Percentiles rank a stretch among this genome's conserved stretches.
Evolutionary conservation across 1,140 invertebrate genomes (phyloP).

Genomic region (Zelostemma sp.): DNA sequence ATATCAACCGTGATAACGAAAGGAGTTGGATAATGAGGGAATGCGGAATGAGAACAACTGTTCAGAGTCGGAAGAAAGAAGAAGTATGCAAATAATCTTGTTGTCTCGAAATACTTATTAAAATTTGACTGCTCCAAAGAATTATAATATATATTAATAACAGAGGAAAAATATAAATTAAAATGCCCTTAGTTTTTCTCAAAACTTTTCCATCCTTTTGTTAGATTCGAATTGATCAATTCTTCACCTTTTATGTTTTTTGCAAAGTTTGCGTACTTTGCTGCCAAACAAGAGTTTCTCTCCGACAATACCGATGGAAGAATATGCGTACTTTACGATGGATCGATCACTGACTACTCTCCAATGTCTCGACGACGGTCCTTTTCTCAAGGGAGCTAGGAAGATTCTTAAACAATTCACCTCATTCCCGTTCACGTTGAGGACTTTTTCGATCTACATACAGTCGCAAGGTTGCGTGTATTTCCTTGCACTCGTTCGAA

Average conservation of each 20-base stretch:
- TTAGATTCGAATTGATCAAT: too few relatives aligned
- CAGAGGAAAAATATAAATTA: background rate
- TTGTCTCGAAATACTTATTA: background rate
- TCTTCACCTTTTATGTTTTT: too few relatives aligned
- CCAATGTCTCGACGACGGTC: conserved; percentile 7
- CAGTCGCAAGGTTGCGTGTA: conserved; percentile 41
- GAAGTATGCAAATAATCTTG: conserved; percentile 5
- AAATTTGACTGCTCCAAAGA: background rate
- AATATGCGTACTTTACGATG: conserved; percentile 5
- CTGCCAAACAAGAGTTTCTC: background rate
- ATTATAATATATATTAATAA: conserved; percentile 7
- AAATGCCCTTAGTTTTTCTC: background rate
- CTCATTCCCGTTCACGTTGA: conserved; percentile 24
- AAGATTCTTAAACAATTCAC: conserved; percentile 40
- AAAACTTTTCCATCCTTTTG: too few relatives aligned
- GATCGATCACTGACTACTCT: conserved; percentile 24
- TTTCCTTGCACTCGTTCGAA: conserved; percentile 10
- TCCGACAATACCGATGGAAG: background rate
- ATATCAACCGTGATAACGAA: conserved; percentile 32
- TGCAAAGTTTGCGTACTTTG: too few relatives aligned
- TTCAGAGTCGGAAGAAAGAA: background rate
- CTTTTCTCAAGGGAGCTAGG: conserved; percentile 18
- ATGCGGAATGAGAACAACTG: conserved; percentile 12
- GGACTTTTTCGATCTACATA: conserved; percentile 51
- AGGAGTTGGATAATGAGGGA: conserved; percentile 16